Conservation (phyloP, 2,113 vertebrate species). For the Bos indicus region DNA sequence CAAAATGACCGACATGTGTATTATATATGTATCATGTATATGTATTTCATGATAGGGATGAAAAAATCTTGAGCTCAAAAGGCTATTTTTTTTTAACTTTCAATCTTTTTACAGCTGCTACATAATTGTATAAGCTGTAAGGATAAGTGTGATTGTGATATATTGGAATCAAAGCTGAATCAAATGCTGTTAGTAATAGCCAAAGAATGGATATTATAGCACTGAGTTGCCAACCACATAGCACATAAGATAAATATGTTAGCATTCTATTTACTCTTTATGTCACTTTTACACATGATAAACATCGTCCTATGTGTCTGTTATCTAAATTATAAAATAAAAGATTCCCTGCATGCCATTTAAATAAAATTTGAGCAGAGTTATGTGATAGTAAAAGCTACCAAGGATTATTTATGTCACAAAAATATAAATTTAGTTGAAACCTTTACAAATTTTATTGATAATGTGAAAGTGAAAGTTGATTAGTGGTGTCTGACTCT, state of each 20-base stretch:
- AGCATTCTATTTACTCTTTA: background rate
- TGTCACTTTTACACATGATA: background rate
- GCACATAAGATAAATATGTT: background rate
- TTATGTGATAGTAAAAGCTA: background rate
- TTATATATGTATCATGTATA: background rate
- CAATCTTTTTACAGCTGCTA: background rate
- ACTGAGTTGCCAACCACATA: background rate
- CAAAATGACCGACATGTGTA: background rate
- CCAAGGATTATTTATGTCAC: background rate
- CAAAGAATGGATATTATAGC: background rate
- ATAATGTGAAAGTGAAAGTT: background rate
- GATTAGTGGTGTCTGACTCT: background rate
- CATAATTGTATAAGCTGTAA: background rate
- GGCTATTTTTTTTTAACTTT: background rate
- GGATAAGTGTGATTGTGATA: background rate
- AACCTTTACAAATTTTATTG: background rate
- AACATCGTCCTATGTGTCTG: background rate
- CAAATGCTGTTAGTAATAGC: background rate
- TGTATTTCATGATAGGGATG: background rate
- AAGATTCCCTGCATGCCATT: background rate
- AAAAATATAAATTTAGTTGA: background rate
- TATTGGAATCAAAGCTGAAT: background rate
- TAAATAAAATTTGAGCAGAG: constrained; percentile 10
- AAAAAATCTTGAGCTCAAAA: background rate
- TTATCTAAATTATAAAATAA: background rate